A percentile compares a stretch with the other conserved stretches of the same genome.
Conservation (phyloP, 2,113 vertebrate species). For the Hippocampus barbouri region DNA sequence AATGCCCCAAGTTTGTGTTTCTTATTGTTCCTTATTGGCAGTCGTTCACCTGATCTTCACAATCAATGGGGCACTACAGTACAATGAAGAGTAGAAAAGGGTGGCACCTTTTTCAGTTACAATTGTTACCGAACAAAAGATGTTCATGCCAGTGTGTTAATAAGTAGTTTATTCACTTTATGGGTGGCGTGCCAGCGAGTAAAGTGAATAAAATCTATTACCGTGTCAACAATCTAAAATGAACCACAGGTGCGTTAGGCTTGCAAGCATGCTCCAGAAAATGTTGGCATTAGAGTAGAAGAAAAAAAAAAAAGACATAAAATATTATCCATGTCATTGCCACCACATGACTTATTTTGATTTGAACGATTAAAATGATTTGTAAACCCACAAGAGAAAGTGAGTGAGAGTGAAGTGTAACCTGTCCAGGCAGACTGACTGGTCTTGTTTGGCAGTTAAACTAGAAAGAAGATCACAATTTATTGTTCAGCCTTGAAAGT, state of each 20-base stretch:
- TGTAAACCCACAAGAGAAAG: conserved; percentile 14
- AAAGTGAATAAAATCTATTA: not conserved
- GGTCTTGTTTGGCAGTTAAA: conserved; percentile 60
- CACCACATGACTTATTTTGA: not conserved
- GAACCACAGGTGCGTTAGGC: not conserved
- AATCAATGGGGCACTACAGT: not conserved
- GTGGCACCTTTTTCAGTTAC: not conserved
- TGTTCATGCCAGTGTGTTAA: not conserved
- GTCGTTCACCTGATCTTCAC: not conserved
- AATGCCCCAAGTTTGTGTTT: not conserved
- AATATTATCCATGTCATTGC: not conserved
- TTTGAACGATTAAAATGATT: conserved; percentile 9
- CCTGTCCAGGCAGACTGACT: conserved; percentile 72
- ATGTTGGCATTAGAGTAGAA: too few relatives aligned
- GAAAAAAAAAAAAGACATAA: not conserved
- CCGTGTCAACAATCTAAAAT: too few relatives aligned
- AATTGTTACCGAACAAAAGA: not conserved
- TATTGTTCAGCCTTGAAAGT: conserved; percentile 57
- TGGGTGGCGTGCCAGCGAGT: not conserved
- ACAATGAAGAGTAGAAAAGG: not conserved
- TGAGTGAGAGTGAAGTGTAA: conserved; percentile 41
- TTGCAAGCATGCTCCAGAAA: not conserved
- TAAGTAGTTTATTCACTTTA: not conserved
- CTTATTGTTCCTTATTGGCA: not conserved
- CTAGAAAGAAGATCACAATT: conserved; percentile 3